A percentile compares a stretch with the other conserved stretches of the same genome.
phyloP scores from a whole-genome alignment of 2,888 invertebrate genomes.

The Hyppa rectilinea region DNA sequence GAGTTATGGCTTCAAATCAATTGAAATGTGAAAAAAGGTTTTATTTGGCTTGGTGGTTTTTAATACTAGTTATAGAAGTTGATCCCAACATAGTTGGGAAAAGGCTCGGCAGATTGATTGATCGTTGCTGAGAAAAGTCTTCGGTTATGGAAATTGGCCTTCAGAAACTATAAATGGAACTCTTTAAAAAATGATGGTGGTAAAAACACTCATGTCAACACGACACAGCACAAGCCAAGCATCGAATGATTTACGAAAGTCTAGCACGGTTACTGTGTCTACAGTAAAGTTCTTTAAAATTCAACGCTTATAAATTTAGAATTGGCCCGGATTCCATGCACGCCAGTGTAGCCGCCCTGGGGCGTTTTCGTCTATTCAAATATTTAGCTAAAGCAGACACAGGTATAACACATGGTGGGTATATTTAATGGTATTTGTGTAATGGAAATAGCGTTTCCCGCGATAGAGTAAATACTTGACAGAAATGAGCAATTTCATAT shows the following conservation, averaged over 20 bases:
- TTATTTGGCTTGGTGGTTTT: background rate
- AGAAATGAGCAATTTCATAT: conserved; percentile 50
- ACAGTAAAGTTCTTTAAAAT: conserved; percentile 61
- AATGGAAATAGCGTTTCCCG: conserved; percentile 38
- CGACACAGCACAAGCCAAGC: background rate
- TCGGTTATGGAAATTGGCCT: background rate
- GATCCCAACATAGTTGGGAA: too few species aligned
- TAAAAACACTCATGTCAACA: background rate
- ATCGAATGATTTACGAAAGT: conserved; percentile 40
- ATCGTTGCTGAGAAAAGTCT: background rate
- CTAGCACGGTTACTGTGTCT: conserved; percentile 28
- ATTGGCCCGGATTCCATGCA: conserved; percentile 56
- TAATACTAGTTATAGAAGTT: too few species aligned
- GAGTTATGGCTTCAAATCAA: conserved; percentile 30
- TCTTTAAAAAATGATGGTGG: background rate
- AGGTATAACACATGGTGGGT: conserved; percentile 18
- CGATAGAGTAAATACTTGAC: conserved; percentile 37
- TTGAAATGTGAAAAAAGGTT: conserved; percentile 5
- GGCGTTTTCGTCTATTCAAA: conserved; percentile 60
- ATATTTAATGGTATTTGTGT: conserved; percentile 36
- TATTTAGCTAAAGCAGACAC: conserved; percentile 60
- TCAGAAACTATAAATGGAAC: background rate
- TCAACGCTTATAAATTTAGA: conserved; percentile 67
- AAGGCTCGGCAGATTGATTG: too few species aligned
- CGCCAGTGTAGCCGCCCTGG: conserved; percentile 37